Conservation (phyloP, 2,888 invertebrate genomes). For the Euspilapteryx auroguttella region DNA sequence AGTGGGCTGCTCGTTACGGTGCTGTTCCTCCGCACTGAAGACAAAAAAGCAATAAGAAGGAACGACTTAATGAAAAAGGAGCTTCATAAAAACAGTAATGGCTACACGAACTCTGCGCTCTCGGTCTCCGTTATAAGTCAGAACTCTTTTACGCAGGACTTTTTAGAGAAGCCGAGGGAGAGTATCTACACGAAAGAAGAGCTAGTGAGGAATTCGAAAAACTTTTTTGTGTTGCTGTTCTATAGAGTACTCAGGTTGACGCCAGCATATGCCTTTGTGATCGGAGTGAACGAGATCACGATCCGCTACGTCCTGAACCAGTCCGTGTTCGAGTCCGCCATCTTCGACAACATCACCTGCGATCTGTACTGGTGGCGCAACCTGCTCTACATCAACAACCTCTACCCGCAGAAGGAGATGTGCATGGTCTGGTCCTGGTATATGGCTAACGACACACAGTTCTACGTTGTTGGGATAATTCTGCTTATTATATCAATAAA, state of each 20-base stretch:
- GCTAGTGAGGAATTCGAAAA: slow-evolving; percentile 32
- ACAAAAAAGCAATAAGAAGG: slow-evolving; percentile 38
- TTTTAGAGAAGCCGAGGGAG: slow-evolving; percentile 31
- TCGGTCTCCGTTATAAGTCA: slow-evolving; percentile 47
- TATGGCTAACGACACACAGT: slow-evolving; percentile 79
- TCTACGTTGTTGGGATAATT: slow-evolving; percentile 70
- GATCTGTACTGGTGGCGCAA: slow-evolving; percentile 83
- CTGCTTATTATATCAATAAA: slow-evolving; percentile 68
- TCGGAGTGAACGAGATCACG: slow-evolving; percentile 73
- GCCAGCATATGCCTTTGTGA: slow-evolving; percentile 79
- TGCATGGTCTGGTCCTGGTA: slow-evolving; percentile 87
- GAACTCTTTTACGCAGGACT: slow-evolving; percentile 43
- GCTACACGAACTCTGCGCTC: slow-evolving; percentile 40
- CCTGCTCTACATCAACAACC: slow-evolving; percentile 79
- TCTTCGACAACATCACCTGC: slow-evolving; percentile 73
- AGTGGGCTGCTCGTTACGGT: slow-evolving; percentile 74
- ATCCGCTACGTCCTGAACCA: slow-evolving; percentile 71
- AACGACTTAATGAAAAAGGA: slow-evolving; percentile 15
- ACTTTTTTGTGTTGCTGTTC: slow-evolving; percentile 48
- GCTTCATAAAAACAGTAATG: slow-evolving; percentile 45
- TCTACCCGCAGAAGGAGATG: slow-evolving; percentile 74
- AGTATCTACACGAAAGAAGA: slow-evolving; percentile 33
- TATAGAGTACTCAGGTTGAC: slow-evolving; percentile 72
- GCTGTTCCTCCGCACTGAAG: slow-evolving; percentile 67
- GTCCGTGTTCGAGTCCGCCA: slow-evolving; percentile 73